A percentile compares a stretch with the other conserved stretches of the same genome.
phyloP scores from a whole-genome alignment of 2,888 invertebrate genomes.

The Drosophila testacea region DNA sequence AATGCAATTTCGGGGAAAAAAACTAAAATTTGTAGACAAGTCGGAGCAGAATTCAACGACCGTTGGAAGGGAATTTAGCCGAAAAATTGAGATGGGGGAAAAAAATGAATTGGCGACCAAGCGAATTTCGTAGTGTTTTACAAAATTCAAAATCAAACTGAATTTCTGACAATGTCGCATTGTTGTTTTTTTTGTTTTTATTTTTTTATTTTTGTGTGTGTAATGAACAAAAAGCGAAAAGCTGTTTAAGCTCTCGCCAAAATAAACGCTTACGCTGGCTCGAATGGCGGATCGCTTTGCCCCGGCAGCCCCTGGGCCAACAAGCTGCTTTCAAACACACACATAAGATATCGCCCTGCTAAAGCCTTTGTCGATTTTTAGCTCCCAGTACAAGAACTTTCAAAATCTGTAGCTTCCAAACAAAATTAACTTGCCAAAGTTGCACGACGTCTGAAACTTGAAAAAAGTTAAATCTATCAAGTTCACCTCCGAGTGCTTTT shows the following conservation, averaged over 20 bases:
- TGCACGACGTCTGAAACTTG: too few species aligned
- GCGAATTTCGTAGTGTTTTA: constrained; percentile 9
- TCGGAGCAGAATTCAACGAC: constrained; percentile 45
- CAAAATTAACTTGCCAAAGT: constrained; percentile 79
- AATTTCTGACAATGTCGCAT: constrained; percentile 20
- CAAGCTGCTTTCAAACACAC: constrained; percentile 46
- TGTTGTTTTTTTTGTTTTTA: constrained; percentile 4
- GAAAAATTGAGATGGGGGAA: constrained; percentile 9
- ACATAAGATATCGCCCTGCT: constrained; percentile 80
- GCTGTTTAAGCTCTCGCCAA: constrained; percentile 73
- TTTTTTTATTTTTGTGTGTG: neutral
- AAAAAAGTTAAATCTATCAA: constrained; percentile 80
- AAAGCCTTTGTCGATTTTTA: constrained; percentile 83
- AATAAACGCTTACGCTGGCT: constrained; percentile 66
- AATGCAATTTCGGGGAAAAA: constrained; percentile 75
- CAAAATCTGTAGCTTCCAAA: constrained; percentile 83
- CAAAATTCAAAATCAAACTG: constrained; percentile 32
- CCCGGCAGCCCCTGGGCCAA: constrained; percentile 14
- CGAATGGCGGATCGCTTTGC: constrained; percentile 51
- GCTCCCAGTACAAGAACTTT: constrained; percentile 85
- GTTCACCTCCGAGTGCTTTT: constrained; percentile 77
- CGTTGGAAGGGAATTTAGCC: neutral
- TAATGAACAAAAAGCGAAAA: constrained; percentile 35
- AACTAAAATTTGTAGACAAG: constrained; percentile 60
- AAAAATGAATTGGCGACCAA: neutral